Evolutionary conservation across 2,113 vertebrate genomes (phyloP).

Genomic region (Neodon shergylaensis): DNA sequence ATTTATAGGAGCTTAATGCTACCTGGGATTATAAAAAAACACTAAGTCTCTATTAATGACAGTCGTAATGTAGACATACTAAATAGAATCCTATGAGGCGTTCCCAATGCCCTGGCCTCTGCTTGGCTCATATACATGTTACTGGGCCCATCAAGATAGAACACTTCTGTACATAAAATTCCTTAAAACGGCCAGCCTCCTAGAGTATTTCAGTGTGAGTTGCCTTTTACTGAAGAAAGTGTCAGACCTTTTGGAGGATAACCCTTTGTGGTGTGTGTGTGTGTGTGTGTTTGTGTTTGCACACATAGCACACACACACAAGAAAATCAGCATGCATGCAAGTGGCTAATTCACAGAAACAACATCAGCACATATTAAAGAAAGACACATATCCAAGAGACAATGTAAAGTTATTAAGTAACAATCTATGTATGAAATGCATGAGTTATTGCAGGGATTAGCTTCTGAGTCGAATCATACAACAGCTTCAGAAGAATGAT

Average conservation of each 20-base stretch:
- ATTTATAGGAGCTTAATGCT: slow-evolving; percentile 26
- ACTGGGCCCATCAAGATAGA: not conserved
- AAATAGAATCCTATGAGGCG: not conserved
- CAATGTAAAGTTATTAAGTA: not conserved
- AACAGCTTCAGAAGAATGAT: not conserved
- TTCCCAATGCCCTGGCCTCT: not conserved
- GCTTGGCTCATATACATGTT: not conserved
- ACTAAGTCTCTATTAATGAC: not conserved
- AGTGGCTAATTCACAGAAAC: not conserved
- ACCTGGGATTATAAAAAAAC: slow-evolving; percentile 6
- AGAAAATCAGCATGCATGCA: not conserved
- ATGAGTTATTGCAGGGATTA: not conserved
- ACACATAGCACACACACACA: not conserved
- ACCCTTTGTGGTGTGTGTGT: not conserved
- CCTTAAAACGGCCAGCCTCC: not conserved
- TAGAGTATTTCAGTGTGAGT: not conserved
- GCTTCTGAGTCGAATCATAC: not conserved
- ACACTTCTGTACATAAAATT: not conserved
- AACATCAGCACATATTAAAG: not conserved
- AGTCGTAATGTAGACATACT: not conserved
- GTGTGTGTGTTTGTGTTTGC: not conserved
- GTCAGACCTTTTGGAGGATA: not conserved
- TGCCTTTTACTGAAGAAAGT: slow-evolving; percentile 21
- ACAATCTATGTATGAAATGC: not conserved
- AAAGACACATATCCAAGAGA: no score